Evolutionary conservation across 2,888 invertebrate genomes (phyloP), one percentile per base, ranked within the genome.

Genomic region (Oligia strigilis): DNA sequence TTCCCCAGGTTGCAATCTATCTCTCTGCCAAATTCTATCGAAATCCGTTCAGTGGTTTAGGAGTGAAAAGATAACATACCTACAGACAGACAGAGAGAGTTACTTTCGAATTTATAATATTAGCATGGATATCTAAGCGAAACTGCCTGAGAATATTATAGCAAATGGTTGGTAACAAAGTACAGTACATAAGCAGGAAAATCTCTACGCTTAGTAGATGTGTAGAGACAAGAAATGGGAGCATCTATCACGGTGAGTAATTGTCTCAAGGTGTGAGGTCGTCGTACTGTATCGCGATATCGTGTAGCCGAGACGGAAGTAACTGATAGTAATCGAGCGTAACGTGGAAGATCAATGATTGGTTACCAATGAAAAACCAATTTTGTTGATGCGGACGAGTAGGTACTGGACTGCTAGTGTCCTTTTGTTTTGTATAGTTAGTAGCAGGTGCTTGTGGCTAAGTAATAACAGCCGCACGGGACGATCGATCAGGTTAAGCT

Each of bases 191-290:
- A 49, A 49, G 36, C 49, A 83, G 66, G 62, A 78, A 79, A 72
- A 83, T 83, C 78, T 65, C 23, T 52, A 13, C 75, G 49, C n/a
- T 23, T 58, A 40, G 43, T 78, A 58, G n/a, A 75, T 23, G 65
- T 23, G 40, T 43, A 8, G 29, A 36, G 64, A 36, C 36, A 17
- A 40, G 65, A 62, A 62, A 79, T 75, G 19, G 65, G 64, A 73
- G 36, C 85, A 87, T 87, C 80, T 71, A 85, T 84, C 88, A 85
- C 62, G 19, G 43, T 84, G 88, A 84, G 72, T 87, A 75, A 84
- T 84, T 70, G 81, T 84, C 49, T 52, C 17, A 58, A 80, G 85
- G 70, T 75, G 46, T 36, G 3, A 43, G 67, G 43, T 72, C 75
- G 40, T 52, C 40, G 85, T 60, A 67, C 69, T 84, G 64, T 73